Conservation (phyloP, 2,888 invertebrate genomes). For the Xestoiulus laeticollis region DNA sequence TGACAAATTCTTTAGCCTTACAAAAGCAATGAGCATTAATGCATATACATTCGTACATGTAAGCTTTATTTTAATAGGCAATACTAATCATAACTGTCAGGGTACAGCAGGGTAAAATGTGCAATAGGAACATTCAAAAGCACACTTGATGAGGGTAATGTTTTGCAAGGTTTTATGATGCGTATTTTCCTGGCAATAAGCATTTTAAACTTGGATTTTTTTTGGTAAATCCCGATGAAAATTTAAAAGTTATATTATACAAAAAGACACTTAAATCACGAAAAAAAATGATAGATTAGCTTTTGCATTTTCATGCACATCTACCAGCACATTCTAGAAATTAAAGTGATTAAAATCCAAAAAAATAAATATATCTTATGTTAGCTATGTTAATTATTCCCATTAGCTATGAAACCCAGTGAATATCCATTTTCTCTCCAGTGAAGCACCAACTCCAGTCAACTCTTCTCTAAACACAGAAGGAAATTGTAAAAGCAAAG, state of each 20-base stretch:
- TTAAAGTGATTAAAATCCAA: not conserved
- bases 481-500: constrained; percentile 74
- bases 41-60: not conserved
- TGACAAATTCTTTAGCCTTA: not conserved
- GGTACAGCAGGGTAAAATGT: not conserved
- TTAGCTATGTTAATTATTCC: not conserved
- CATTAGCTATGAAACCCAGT: constrained; percentile 70
- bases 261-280: not conserved
- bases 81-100: not conserved
- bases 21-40: not conserved
- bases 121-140: not conserved
- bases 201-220: no score
- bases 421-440: constrained; percentile 88
- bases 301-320: not conserved
- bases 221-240: not conserved
- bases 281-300: not conserved
- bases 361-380: not conserved
- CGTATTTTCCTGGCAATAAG: no score
- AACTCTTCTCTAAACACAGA: constrained; percentile 82
- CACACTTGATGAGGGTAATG: not conserved
- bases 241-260: not conserved
- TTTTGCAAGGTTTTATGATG: not conserved
- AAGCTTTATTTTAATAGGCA: constrained; percentile 3
- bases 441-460: constrained; percentile 83
- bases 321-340: not conserved